A percentile compares a stretch with the other conserved stretches of the same genome.
These are phyloP conservation scores for Gyps fulvus DNA, from an alignment of 2,113 vertebrate genomes.

Conservation along the genomic window DNA sequence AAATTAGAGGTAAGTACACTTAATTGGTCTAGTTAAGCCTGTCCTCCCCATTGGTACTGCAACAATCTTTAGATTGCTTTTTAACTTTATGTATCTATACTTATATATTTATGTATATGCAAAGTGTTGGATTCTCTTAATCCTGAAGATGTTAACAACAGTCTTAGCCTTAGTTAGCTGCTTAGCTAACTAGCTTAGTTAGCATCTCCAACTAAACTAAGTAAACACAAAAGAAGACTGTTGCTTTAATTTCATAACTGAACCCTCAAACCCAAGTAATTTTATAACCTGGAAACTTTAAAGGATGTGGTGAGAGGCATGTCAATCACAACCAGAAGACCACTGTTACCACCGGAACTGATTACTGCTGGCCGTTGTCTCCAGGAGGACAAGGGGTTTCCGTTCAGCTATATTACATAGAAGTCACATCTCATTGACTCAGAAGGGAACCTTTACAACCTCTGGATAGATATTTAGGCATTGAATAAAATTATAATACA, in stretches of 20 bases:
- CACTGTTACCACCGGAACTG: background rate
- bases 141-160: background rate
- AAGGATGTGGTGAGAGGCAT: conserved; percentile 60
- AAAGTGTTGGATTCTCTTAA: background rate
- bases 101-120: background rate
- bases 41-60: background rate
- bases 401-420: background rate
- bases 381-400: background rate
- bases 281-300: conserved; percentile 14
- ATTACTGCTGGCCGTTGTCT: conserved; percentile 31
- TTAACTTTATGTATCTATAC: background rate
- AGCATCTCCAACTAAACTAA: background rate
- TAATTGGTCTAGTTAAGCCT: background rate
- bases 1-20: background rate
- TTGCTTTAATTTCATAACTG: background rate
- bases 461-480: background rate
- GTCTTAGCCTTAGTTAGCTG: background rate
- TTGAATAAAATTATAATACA: background rate
- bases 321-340: conserved; percentile 56
- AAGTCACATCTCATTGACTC: background rate
- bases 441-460: background rate
- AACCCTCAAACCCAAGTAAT: conserved; percentile 26
- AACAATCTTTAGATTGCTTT: background rate
- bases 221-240: background rate
- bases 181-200: background rate